Conservation (phyloP, 2,113 vertebrate species). For the Plestiodon gilberti region DNA sequence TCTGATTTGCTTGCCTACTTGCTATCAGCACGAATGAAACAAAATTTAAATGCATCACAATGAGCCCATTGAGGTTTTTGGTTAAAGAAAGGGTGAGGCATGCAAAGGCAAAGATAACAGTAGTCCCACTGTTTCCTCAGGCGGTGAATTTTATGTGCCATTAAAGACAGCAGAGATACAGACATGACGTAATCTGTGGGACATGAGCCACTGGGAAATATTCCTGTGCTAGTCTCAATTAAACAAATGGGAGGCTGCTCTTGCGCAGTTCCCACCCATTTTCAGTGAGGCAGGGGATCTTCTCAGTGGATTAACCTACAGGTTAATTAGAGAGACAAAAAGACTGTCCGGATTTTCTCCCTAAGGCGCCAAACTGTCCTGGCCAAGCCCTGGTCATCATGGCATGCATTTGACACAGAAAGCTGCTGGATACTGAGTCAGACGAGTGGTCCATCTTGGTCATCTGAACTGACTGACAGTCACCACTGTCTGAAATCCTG, state of each 20-base stretch:
- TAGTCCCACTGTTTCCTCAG: neutral
- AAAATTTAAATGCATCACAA: slow-evolving; percentile 32
- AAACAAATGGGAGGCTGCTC: neutral
- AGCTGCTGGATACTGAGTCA: no score
- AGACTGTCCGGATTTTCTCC: neutral
- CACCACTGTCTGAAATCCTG: no score
- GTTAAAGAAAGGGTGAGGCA: neutral
- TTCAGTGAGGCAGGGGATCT: neutral
- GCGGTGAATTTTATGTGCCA: neutral
- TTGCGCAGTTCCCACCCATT: no score
- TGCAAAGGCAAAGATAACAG: neutral
- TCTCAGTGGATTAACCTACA: neutral
- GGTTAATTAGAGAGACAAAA: neutral
- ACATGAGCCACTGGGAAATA: neutral
- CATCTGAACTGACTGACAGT: no score
- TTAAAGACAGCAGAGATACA: neutral
- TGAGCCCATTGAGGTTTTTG: neutral
- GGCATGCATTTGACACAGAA: no score
- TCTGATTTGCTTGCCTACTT: neutral
- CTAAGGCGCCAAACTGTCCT: neutral
- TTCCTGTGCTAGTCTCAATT: neutral
- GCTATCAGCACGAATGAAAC: slow-evolving; percentile 21
- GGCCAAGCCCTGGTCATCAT: neutral
- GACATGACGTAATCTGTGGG: no score
- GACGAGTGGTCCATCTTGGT: no score